Conservation (phyloP, 37 sponge, comb jelly and placozoan genomes). For the Chondrilla cf. caribensis region DNA sequence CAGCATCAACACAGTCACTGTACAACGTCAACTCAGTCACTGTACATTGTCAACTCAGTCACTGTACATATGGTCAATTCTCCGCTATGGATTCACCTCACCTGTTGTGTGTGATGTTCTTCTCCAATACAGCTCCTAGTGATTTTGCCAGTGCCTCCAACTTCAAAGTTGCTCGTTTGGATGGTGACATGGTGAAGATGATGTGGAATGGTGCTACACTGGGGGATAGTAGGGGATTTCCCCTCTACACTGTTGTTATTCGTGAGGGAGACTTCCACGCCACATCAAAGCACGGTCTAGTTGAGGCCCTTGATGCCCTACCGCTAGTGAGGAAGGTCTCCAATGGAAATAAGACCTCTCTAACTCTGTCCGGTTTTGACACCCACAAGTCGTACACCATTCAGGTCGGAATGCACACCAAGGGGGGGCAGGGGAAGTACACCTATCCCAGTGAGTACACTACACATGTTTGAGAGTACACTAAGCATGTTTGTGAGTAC, state of each 20-base stretch:
- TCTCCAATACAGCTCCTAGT: neutral
- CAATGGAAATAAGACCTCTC: too few relatives aligned
- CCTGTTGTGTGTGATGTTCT: too few relatives aligned
- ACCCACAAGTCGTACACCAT: neutral
- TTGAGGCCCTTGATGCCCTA: neutral
- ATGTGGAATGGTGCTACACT: neutral
- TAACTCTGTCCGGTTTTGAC: neutral
- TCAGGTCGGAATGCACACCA: neutral
- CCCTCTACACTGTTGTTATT: neutral
- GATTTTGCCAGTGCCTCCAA: neutral
- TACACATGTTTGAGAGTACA: too few relatives aligned
- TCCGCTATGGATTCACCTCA: too few relatives aligned
- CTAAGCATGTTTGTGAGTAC: too few relatives aligned
- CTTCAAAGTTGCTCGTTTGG: neutral
- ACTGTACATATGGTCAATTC: too few relatives aligned
- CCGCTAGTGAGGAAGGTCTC: neutral
- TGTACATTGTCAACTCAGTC: too few relatives aligned
- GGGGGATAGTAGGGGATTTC: neutral
- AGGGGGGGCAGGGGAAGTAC: neutral
- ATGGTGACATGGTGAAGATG: neutral
- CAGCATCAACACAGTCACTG: too few relatives aligned
- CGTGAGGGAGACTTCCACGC: neutral
- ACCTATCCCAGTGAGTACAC: constrained; percentile 20
- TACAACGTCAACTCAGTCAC: too few relatives aligned
- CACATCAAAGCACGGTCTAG: neutral